These are phyloP conservation scores for Dreissena polymorpha DNA, from an alignment of 1,140 invertebrate genomes.

Conservation along the genomic window DNA sequence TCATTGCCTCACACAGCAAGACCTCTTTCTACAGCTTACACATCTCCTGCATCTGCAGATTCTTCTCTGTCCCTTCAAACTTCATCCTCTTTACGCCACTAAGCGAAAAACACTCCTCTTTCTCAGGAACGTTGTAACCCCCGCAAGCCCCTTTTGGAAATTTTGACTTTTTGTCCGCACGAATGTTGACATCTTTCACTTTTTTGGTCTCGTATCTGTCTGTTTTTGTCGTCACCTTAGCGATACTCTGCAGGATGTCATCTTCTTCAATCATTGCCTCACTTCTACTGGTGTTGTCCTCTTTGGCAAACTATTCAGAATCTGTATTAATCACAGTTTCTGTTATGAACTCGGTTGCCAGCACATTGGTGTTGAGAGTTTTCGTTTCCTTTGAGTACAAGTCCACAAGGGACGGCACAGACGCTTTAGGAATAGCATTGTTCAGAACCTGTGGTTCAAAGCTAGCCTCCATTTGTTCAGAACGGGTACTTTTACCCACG, in stretches of 20 bases:
- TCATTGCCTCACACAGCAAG: slow-evolving; percentile 25
- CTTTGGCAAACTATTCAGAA: slow-evolving; percentile 84
- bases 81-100: slow-evolving; percentile 69
- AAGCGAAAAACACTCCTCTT: slow-evolving; percentile 58
- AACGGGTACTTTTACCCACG: not conserved
- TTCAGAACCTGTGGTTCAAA: slow-evolving; percentile 25
- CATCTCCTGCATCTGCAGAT: slow-evolving; percentile 70
- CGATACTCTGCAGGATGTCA: slow-evolving; percentile 24
- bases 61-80: slow-evolving; percentile 74
- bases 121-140: slow-evolving; percentile 7
- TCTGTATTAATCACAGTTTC: slow-evolving; percentile 81
- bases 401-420: slow-evolving; percentile 80
- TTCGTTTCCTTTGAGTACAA: slow-evolving; percentile 84
- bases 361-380: slow-evolving; percentile 85
- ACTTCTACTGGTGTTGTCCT: slow-evolving; percentile 48
- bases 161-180: slow-evolving; percentile 61
- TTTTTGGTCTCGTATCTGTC: slow-evolving; percentile 43
- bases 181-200: slow-evolving; percentile 68
- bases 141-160: slow-evolving; percentile 39
- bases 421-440: slow-evolving; percentile 37
- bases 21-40: slow-evolving; percentile 71
- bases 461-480: not conserved
- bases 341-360: slow-evolving; percentile 81
- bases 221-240: slow-evolving; percentile 27
- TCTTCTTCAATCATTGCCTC: slow-evolving; percentile 24